Evolutionary conservation across 2,888 invertebrate species (phyloP), one percentile per base, ranked within the genome.

Genomic region (Notodonta ziczac): DNA sequence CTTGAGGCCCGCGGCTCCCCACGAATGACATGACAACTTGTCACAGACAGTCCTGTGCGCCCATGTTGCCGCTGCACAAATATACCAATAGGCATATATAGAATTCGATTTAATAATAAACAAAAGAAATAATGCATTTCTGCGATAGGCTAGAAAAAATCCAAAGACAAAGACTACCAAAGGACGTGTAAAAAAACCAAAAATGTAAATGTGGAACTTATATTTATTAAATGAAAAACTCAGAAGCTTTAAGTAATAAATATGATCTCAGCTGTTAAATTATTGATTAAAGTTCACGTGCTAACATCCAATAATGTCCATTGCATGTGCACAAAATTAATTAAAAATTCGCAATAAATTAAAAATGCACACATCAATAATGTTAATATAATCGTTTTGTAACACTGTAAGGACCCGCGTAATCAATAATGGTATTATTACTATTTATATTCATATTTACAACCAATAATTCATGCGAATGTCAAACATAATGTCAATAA

Each of bases 21-120:
- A 63, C 65, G 63, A 60, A 68, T 82, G 82, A 84, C 80, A 80
- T 83, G 86, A 85, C 83, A 83, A 73, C 63, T 77, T 85, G 85
- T 85, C 85, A 82, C 67, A 63, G 61, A 65, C 86, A 84, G 76
- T 68, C 74, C 73, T 68, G 70, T 70, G 60, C 54, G 59, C 57
- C 60, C 62, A 64, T 68, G 68, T 67, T 61, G 64, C 63, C 62
- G 69, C 5, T 56, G 56, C 56, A 56, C 40, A 10, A n/a, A 48
- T 42, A 42, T 42, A 10, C 0, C 10, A 42, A 9, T 8, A 42
- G 4, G 6, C 12, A 42, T 42, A 0, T 0, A 10, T 42, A 42
- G 10, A 42, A 10, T 42, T 4, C 9, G 3, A 9, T 42, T 42
- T 9, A 42, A 8, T 7, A 42, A 42, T 9, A 42, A 42, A n/a